Percentiles rank a stretch among this genome's conserved stretches.
Conservation (phyloP, 1,140 invertebrate species). For the Drosophila nasuta region DNA sequence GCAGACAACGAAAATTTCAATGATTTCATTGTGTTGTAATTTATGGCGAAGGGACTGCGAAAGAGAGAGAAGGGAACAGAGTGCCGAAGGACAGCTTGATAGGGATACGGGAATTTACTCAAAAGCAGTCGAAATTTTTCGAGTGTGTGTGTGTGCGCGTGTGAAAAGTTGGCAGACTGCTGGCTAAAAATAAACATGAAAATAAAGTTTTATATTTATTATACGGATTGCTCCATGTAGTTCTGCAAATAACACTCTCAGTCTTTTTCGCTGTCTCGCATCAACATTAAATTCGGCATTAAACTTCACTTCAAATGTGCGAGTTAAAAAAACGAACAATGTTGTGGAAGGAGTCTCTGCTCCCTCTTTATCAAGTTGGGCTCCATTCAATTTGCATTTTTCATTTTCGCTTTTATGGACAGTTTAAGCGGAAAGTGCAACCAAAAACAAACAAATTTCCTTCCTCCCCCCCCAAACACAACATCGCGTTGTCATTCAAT, state of each 20-base stretch:
- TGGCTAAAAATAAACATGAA: slow-evolving; percentile 71
- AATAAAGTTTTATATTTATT: slow-evolving; percentile 76
- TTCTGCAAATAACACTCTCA: slow-evolving; percentile 47
- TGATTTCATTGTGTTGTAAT: slow-evolving; percentile 69
- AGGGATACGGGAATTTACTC: slow-evolving; percentile 3
- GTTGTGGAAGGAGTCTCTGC: not conserved
- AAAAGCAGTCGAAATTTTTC: not conserved
- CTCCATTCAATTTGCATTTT: slow-evolving; percentile 74
- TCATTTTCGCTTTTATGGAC: slow-evolving; percentile 67
- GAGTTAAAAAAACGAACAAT: slow-evolving; percentile 17
- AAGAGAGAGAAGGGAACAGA: not conserved
- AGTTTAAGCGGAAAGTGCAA: slow-evolving; percentile 45
- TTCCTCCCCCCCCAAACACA: not conserved
- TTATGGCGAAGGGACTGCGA: slow-evolving; percentile 37
- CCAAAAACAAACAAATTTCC: slow-evolving; percentile 48
- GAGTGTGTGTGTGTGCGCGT: not conserved
- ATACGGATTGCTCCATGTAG: slow-evolving; percentile 48
- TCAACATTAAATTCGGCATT: slow-evolving; percentile 42
- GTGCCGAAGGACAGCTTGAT: slow-evolving; percentile 18
- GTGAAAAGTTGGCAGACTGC: slow-evolving; percentile 63
- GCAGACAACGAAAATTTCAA: slow-evolving; percentile 67
- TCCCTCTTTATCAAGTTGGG: not conserved
- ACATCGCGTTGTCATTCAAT: slow-evolving; percentile 67
- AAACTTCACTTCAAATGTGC: slow-evolving; percentile 30
- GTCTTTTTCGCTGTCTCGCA: not conserved